phyloP scores from a whole-genome alignment of 1,140 invertebrate species.

The Paracyclopina nana region DNA sequence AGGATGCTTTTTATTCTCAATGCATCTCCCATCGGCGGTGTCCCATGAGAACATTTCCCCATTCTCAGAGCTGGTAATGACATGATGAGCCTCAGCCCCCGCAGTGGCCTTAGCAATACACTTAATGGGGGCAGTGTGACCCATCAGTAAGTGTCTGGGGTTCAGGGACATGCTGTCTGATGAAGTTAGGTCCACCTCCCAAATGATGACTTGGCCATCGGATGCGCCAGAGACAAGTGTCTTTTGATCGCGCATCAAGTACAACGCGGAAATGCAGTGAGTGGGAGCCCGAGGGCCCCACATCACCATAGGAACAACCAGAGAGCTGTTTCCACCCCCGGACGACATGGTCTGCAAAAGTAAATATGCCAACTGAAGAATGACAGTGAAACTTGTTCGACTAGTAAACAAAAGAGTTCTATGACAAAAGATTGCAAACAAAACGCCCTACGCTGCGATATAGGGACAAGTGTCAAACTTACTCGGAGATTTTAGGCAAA shows the following conservation, averaged over 20 bases:
- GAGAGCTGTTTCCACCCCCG: no score
- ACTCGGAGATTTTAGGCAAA: no score
- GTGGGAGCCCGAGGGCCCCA: slow-evolving; percentile 90
- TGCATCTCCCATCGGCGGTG: slow-evolving; percentile 14
- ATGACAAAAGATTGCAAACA: no score
- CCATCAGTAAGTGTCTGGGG: slow-evolving; percentile 81
- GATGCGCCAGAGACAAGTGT: slow-evolving; percentile 89
- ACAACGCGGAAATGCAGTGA: slow-evolving; percentile 85
- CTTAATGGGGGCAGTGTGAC: slow-evolving; percentile 76
- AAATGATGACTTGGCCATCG: slow-evolving; percentile 93
- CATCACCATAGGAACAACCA: slow-evolving; percentile 61
- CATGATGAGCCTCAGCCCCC: slow-evolving; percentile 56
- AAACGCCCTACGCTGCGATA: no score
- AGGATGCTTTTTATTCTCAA: slow-evolving; percentile 15
- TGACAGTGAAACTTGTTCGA: no score
- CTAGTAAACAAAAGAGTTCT: no score
- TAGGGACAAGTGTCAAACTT: no score
- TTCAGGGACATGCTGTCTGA: slow-evolving; percentile 45
- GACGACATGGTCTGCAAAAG: no score
- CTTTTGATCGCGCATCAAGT: slow-evolving; percentile 70
- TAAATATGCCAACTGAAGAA: no score
- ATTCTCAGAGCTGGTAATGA: slow-evolving; percentile 84
- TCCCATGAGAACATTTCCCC: slow-evolving; percentile 31
- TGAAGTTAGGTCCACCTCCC: slow-evolving; percentile 68
- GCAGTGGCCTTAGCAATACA: slow-evolving; percentile 55